phyloP scores from a whole-genome alignment of 2,797 vertebrate genomes.

The Columba guinea region DNA sequence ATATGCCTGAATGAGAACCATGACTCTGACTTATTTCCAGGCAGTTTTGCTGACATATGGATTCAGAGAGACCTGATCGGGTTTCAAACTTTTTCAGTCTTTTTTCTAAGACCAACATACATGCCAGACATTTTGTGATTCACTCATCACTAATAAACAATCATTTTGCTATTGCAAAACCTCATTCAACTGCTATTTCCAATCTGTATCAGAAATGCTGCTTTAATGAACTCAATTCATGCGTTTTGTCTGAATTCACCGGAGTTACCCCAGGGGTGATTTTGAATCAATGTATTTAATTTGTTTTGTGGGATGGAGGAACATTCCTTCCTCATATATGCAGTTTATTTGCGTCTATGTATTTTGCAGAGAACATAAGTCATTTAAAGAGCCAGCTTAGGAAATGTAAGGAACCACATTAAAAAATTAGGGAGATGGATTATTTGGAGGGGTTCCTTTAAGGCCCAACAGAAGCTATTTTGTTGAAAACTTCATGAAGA shows the following conservation, averaged over 20 bases:
- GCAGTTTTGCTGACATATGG: slow-evolving; percentile 46
- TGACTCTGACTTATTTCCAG: slow-evolving; percentile 33
- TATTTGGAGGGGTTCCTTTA: slow-evolving; percentile 14
- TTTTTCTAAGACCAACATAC: slow-evolving; percentile 33
- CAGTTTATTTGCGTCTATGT: slow-evolving; percentile 21
- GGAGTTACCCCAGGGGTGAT: slow-evolving; percentile 1
- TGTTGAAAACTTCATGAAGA: slow-evolving; percentile 30
- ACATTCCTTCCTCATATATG: slow-evolving; percentile 37
- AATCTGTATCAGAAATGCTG: slow-evolving; percentile 28
- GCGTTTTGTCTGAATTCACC: not conserved
- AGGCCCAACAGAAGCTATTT: slow-evolving; percentile 18
- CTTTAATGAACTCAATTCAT: slow-evolving; percentile 14
- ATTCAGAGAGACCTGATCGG: slow-evolving; percentile 16
- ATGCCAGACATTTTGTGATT: slow-evolving; percentile 31
- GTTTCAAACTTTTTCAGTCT: slow-evolving; percentile 35
- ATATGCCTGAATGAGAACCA: not conserved
- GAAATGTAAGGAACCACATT: slow-evolving; percentile 22
- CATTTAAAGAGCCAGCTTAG: slow-evolving; percentile 6
- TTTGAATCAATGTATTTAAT: slow-evolving; percentile 44
- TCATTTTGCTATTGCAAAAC: slow-evolving; percentile 41
- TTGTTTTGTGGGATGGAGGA: slow-evolving; percentile 14
- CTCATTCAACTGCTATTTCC: not conserved
- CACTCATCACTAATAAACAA: slow-evolving; percentile 64
- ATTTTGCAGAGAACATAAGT: slow-evolving; percentile 36
- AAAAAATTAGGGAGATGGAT: slow-evolving; percentile 27